Evolutionary conservation across 2,113 vertebrate genomes (phyloP).

Genomic region (Romanogobio albipinnatus): DNA sequence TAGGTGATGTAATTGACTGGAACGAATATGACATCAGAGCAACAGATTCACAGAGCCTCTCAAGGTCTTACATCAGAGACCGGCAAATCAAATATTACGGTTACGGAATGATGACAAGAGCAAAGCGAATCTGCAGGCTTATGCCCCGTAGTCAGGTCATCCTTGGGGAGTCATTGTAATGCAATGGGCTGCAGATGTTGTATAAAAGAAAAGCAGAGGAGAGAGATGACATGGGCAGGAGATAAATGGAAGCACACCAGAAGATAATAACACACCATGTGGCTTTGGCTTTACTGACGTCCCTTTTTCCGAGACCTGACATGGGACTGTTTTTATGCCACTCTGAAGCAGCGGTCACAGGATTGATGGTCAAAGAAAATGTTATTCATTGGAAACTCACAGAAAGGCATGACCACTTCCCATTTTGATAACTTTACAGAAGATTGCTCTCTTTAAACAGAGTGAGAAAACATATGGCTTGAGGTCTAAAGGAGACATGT

Average conservation of each 20-base stretch:
- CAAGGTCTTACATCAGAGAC: constrained; percentile 40
- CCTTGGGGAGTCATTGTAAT: constrained; percentile 40
- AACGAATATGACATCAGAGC: constrained; percentile 30
- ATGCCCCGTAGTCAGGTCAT: constrained; percentile 40
- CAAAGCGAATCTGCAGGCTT: constrained; percentile 29
- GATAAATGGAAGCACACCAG: constrained; percentile 32
- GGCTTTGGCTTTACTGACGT: constrained; percentile 49
- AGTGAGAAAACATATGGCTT: constrained; percentile 26
- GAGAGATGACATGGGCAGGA: constrained; percentile 23
- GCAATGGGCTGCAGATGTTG: constrained; percentile 42
- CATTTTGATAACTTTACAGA: constrained; percentile 31
- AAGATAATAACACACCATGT: constrained; percentile 49
- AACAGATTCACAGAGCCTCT: constrained; percentile 28
- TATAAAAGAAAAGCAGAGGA: constrained; percentile 42
- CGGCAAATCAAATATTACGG: constrained; percentile 38
- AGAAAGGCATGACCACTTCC: constrained; percentile 17
- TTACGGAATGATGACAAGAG: constrained; percentile 39
- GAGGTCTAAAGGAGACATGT: neutral
- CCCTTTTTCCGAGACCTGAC: constrained; percentile 47
- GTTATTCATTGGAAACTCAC: constrained; percentile 37
- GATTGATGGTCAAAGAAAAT: constrained; percentile 49
- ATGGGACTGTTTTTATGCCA: constrained; percentile 54
- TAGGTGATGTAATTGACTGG: constrained; percentile 42
- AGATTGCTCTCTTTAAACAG: constrained; percentile 19
- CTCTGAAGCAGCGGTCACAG: constrained; percentile 41